Conservation (phyloP, 2,888 invertebrate species). For the Drosophila paramelanica region DNA sequence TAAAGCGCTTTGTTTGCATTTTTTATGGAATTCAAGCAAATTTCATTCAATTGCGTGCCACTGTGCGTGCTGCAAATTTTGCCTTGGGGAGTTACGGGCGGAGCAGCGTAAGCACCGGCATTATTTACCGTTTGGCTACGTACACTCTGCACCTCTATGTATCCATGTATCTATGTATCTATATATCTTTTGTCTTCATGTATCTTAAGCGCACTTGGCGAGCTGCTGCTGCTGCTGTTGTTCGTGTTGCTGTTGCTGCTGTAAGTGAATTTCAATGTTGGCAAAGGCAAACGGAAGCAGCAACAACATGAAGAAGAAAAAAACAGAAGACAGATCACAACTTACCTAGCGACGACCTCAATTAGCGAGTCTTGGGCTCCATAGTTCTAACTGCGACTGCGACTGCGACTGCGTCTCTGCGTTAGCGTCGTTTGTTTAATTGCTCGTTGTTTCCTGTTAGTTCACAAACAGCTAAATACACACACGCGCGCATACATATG, state of each 20-base stretch:
- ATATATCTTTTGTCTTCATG: constrained; percentile 14
- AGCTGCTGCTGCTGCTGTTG: neutral
- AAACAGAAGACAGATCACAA: constrained; percentile 48
- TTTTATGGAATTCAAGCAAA: neutral
- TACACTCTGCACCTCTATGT: constrained; percentile 25
- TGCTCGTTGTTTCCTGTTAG: constrained; percentile 71
- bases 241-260: constrained; percentile 25
- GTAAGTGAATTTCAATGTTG: constrained; percentile 66
- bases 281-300: constrained; percentile 60
- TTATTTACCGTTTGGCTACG: constrained; percentile 72
- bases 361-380: constrained; percentile 69
- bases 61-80: constrained; percentile 48
- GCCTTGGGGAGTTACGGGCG: constrained; percentile 46
- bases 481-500: constrained; percentile 26
- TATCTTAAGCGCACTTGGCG: constrained; percentile 21
- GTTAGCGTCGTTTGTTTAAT: constrained; percentile 61
- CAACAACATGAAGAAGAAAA: constrained; percentile 23
- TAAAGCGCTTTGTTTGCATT: neutral
- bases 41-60: constrained; percentile 18
- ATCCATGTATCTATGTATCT: constrained; percentile 28
- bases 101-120: constrained; percentile 56
- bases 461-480: constrained; percentile 62
- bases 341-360: constrained; percentile 75
- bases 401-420: constrained; percentile 16
- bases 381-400: constrained; percentile 64